These are phyloP conservation scores for Lasioglossum baleicum DNA, from an alignment of 1,140 invertebrate genomes.

Conservation along the genomic window DNA sequence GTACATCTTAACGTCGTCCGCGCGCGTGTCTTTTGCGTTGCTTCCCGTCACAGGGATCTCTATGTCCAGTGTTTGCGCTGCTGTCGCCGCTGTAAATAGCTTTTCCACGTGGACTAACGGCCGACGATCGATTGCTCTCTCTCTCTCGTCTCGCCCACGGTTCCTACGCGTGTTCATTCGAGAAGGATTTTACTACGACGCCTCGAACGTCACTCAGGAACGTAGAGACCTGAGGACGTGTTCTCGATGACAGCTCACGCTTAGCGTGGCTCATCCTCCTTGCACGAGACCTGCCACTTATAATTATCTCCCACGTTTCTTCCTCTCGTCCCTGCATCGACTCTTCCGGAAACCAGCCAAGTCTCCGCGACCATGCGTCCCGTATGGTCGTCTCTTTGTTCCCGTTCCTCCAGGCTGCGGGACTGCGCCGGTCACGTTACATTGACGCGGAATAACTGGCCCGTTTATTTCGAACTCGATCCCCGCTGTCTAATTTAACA, in stretches of 20 bases:
- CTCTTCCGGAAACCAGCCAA: slow-evolving; percentile 28
- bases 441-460: neutral
- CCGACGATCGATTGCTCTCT: neutral
- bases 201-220: slow-evolving; percentile 55
- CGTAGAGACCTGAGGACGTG: slow-evolving; percentile 60
- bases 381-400: neutral
- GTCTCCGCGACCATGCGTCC: neutral
- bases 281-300: slow-evolving; percentile 68
- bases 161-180: slow-evolving; percentile 32
- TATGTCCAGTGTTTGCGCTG: neutral
- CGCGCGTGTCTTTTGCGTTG: neutral
- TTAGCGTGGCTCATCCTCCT: slow-evolving; percentile 59
- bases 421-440: neutral
- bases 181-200: slow-evolving; percentile 22
- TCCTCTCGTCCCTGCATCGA: slow-evolving; percentile 18
- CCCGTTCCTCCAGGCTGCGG: neutral
- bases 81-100: slow-evolving; percentile 30
- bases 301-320: slow-evolving; percentile 36
- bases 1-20: slow-evolving; percentile 2
- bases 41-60: neutral
- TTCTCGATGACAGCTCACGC: slow-evolving; percentile 58
- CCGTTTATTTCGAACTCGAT: no score
- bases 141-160: neutral
- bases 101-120: slow-evolving; percentile 27
- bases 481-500: no score